Percentiles rank a stretch among this genome's conserved stretches.
phyloP scores from a whole-genome alignment of 2,797 vertebrate species.

The Amblyraja radiata region DNA sequence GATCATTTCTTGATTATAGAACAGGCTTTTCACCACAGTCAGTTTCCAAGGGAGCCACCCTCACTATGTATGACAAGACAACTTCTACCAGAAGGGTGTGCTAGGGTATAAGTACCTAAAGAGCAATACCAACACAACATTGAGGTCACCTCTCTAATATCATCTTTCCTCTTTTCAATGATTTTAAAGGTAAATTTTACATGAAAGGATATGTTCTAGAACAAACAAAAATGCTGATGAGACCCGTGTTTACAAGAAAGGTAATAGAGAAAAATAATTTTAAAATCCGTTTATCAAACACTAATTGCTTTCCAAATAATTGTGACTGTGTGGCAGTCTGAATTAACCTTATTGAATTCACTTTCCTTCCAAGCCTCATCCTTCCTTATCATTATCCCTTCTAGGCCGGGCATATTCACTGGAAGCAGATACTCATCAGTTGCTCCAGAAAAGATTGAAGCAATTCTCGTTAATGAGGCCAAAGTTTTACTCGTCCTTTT shows the following conservation, averaged over 20 bases:
- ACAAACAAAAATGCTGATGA: background rate
- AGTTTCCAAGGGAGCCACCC: too few species aligned
- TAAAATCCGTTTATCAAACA: too few species aligned
- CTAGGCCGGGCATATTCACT: too few species aligned
- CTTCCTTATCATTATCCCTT: too few species aligned
- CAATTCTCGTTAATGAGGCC: too few species aligned
- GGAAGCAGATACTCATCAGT: too few species aligned
- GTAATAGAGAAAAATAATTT: background rate
- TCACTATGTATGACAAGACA: background rate
- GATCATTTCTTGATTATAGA: background rate
- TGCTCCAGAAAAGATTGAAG: too few species aligned
- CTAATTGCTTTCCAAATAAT: background rate
- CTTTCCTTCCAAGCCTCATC: too few species aligned
- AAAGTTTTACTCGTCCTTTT: too few species aligned
- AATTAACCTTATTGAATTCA: background rate
- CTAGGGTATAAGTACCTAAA: background rate
- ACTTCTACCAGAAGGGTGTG: background rate
- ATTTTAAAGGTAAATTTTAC: background rate
- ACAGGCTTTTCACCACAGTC: background rate
- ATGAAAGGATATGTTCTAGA: background rate
- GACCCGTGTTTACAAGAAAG: background rate
- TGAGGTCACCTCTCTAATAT: background rate
- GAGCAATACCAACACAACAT: background rate
- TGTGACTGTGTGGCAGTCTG: background rate
- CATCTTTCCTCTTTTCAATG: background rate